These are phyloP conservation scores for Cheilosia pagana DNA, from an alignment of 2,888 invertebrate genomes.

Conservation along the genomic window DNA sequence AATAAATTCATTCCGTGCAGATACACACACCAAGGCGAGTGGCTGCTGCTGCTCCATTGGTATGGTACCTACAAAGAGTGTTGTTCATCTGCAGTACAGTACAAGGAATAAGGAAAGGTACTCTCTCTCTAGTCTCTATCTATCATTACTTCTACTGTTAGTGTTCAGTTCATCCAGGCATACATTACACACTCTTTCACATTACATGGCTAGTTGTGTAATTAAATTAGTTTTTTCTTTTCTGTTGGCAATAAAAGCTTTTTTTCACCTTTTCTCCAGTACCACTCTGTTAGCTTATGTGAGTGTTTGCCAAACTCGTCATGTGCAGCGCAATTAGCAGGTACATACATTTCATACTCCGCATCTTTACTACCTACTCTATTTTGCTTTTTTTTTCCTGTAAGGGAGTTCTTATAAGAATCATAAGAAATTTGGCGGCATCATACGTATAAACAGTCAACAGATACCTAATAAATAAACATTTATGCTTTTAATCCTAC, in stretches of 20 bases:
- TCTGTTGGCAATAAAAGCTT: slow-evolving; percentile 50
- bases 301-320: slow-evolving; percentile 59
- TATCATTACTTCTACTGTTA: background rate
- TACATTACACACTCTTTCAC: slow-evolving; percentile 27
- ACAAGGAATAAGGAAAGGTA: slow-evolving; percentile 54
- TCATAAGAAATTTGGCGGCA: slow-evolving; percentile 54
- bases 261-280: slow-evolving; percentile 36
- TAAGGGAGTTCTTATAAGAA: background rate
- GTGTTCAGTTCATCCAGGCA: slow-evolving; percentile 14
- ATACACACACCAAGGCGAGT: slow-evolving; percentile 51
- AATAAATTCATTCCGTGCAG: slow-evolving; percentile 45
- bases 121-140: slow-evolving; percentile 21
- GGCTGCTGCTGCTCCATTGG: slow-evolving; percentile 34
- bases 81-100: slow-evolving; percentile 62
- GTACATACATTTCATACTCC: slow-evolving; percentile 64
- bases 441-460: background rate
- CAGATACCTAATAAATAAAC: slow-evolving; percentile 26
- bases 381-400: slow-evolving; percentile 14
- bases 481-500: background rate
- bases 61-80: slow-evolving; percentile 43
- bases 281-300: slow-evolving; percentile 8
- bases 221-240: slow-evolving; percentile 55
- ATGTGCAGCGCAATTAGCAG: slow-evolving; percentile 74
- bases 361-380: slow-evolving; percentile 17
- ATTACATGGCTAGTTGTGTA: slow-evolving; percentile 66